Evolutionary conservation across 1,140 invertebrate species (phyloP).

Genomic region (Drosophila pallidifrons): DNA sequence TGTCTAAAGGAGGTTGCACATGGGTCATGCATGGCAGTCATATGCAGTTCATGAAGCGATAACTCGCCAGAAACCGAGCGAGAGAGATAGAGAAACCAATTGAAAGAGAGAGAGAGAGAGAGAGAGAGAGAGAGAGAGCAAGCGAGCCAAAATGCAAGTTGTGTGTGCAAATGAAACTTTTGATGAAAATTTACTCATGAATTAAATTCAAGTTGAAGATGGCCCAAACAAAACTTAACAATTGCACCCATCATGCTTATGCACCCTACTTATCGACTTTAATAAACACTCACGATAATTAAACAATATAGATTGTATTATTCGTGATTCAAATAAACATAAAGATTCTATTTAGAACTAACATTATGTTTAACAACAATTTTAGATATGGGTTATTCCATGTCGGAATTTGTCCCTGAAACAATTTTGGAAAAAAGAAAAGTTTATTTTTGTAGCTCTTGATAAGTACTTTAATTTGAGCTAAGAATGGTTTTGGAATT

Average conservation of each 20-base stretch:
- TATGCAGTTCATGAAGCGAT: slow-evolving; percentile 29
- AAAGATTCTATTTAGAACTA: too few species aligned
- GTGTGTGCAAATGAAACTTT: slow-evolving; percentile 18
- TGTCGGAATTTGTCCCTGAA: too few species aligned
- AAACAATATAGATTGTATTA: too few species aligned
- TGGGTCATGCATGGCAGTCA: slow-evolving; percentile 31
- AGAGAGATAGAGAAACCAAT: neutral
- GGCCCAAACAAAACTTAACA: slow-evolving; percentile 7
- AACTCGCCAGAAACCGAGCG: neutral
- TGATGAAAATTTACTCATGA: neutral
- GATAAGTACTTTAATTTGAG: too few species aligned
- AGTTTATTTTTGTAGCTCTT: too few species aligned
- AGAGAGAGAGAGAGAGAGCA: neutral
- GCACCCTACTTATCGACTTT: neutral
- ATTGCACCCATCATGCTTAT: neutral
- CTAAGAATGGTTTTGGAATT: too few species aligned
- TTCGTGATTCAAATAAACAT: too few species aligned
- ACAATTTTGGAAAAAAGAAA: too few species aligned
- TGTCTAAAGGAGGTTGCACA: neutral
- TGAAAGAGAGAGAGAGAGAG: neutral
- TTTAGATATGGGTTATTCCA: too few species aligned
- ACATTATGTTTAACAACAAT: too few species aligned
- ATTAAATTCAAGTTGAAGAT: neutral
- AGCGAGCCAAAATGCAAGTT: slow-evolving; percentile 2
- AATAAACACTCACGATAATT: neutral